Evolutionary conservation across 2,797 vertebrate species (phyloP), one percentile per base, ranked within the genome.

Genomic region (Microtus obscurus): DNA sequence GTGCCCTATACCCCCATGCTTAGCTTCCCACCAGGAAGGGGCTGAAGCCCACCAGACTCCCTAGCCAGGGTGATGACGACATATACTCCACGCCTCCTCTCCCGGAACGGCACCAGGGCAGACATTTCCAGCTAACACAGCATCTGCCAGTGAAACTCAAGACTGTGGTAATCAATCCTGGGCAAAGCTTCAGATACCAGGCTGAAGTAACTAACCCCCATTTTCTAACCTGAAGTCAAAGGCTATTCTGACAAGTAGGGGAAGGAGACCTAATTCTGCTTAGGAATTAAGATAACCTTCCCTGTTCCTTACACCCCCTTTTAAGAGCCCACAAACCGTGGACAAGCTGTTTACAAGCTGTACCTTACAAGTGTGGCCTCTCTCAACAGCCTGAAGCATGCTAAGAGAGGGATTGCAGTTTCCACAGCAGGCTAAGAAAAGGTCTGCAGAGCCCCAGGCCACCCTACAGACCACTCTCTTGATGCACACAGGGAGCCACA

Each of bases 91-190:
- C 25, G 86, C 31, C 45, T 67, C 78, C 12, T 34, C 74, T 74
- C 56, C 73, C n/a, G 8, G 0, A 9, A 37, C 0, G 4, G 6
- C n/a, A 5, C 3, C 0, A 16, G 0, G 2, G 45, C 40, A 74
- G 82, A 81, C 34, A 17, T n/a, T 80, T 71, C 37, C 73, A 69
- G 1, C 0, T 2, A 25, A 69, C 40, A 77, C 6, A 86, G 48
- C 80, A 73, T 51, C 63, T 77, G 51, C 40, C 31, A 2, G 71
- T 59, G 63, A 92, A 93, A 83, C 27, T 40, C n/a, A 78, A 79
- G n/a, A 34, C 37, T 34, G 2, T 0, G 5, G 12, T 19, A 92
- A 78, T 59, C 23, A 37, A 86, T 21, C n/a, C 80, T 29, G 4
- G 3, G 19, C 21, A 53, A 92, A 34, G 17, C 53, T 90, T 95